phyloP scores from a whole-genome alignment of 2,888 invertebrate genomes.

The Gortyna flavago region DNA sequence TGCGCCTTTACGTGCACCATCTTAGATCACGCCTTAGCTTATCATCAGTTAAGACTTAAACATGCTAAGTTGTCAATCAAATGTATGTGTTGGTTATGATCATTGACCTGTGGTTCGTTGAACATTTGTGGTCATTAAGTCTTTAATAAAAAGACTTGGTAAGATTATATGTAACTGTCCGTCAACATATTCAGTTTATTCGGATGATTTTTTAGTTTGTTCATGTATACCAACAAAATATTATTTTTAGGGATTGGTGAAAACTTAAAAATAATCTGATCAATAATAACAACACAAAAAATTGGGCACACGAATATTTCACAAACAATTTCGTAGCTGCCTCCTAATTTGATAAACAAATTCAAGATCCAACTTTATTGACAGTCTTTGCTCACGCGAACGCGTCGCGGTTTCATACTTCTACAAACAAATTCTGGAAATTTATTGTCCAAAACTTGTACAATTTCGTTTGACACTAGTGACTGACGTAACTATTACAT shows the following conservation, averaged over 20 bases:
- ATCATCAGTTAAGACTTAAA: slow-evolving; percentile 19
- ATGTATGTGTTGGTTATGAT: not conserved
- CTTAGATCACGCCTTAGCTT: slow-evolving; percentile 17
- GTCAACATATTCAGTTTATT: not conserved
- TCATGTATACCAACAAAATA: not conserved
- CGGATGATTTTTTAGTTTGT: not conserved
- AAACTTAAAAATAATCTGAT: not conserved
- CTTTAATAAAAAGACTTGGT: not conserved
- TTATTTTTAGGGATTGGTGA: not conserved
- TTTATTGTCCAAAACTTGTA: slow-evolving; percentile 45
- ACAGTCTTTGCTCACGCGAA: slow-evolving; percentile 35
- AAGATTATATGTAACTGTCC: not conserved
- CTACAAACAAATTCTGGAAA: slow-evolving; percentile 18
- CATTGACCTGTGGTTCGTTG: not conserved
- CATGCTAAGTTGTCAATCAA: slow-evolving; percentile 18
- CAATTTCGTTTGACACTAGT: slow-evolving; percentile 26
- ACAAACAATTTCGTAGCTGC: slow-evolving; percentile 15
- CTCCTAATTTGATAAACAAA: slow-evolving; percentile 33
- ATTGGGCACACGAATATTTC: slow-evolving; percentile 1
- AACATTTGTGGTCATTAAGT: not conserved
- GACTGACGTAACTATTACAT: slow-evolving; percentile 41
- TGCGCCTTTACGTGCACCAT: slow-evolving; percentile 27
- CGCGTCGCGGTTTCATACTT: slow-evolving; percentile 48
- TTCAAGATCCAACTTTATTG: slow-evolving; percentile 26
- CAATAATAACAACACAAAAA: not conserved